Base-by-base conservation (phyloP, 2,888 invertebrate genomes). In the Ditula angustiorana region DNA sequence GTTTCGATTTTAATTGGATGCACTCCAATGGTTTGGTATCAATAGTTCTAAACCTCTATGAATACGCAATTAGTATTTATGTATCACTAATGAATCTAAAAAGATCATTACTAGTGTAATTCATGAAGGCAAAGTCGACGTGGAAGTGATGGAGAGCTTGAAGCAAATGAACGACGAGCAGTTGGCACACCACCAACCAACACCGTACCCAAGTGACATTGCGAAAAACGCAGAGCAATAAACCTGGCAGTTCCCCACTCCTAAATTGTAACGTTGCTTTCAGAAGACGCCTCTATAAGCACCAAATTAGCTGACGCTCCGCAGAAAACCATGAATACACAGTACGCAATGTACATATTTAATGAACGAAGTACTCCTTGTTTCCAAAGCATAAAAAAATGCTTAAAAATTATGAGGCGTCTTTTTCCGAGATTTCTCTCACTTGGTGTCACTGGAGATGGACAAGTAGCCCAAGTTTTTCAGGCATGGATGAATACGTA, bases 101-200 rank as follows among this genome's bases (percentile, higher is more conserved):
- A 57, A 33, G 33, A 50, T 26, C 57, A 33, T 16, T 49, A 47
- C 33, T 16, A n/a, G 24, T 52, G 58, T 30, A 35, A 62, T 62
- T 49, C 41, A 56, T 56, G 26, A 37, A 26, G 28, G 19, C 23
- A 46, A 33, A 44, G 21, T 19, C 44, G 35, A 21, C 52, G 24
- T 16, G 24, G 30, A 26, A 30, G 64, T 64, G 64, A 64, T 64
- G 28, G 58, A 64, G 52, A 19, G 58, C 41, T 30, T 57, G 46
- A 58, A 26, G 21, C 28, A 50, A 52, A 53, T 44, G 52, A 64
- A 50, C 58, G 58, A 37, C 64, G 59, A 53, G 46, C 50, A 52
- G 28, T 58, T 59, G 64, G 58, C 64, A 53, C 64, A 13, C 52
- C 58, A 64, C 64, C 64, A 64, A 64, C 64, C 64, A 64, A 64